Evolutionary conservation across 1,140 invertebrate genomes (phyloP).

Genomic region (Lordiphosa collinella): DNA sequence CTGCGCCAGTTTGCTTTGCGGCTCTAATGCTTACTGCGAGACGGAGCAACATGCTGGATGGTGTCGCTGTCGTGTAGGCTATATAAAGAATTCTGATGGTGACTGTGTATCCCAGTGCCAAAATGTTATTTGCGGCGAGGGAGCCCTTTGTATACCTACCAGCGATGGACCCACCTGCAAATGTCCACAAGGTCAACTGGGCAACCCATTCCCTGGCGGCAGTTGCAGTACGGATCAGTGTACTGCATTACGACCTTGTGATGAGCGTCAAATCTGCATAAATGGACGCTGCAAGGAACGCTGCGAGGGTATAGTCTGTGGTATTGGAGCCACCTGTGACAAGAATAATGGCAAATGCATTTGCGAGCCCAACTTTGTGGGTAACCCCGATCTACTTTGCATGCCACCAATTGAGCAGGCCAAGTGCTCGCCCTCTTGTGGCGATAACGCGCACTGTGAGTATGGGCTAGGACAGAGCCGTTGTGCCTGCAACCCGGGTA

Average conservation of each 20-base stretch:
- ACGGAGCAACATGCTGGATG: conserved; percentile 92
- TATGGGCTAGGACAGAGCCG: conserved; percentile 86
- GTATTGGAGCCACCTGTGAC: conserved; percentile 90
- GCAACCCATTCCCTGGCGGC: conserved; percentile 95
- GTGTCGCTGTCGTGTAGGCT: conserved; percentile 92
- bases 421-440: conserved; percentile 89
- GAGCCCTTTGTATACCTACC: conserved; percentile 93
- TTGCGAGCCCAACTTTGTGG: conserved; percentile 92
- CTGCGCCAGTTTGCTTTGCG: conserved; percentile 88
- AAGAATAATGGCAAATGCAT: conserved; percentile 89
- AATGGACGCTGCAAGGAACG: conserved; percentile 91
- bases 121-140: conserved; percentile 88
- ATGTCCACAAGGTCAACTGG: conserved; percentile 90
- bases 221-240: conserved; percentile 90
- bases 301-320: conserved; percentile 91
- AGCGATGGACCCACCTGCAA: conserved; percentile 91
- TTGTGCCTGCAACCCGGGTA: conserved; percentile 91
- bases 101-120: conserved; percentile 91
- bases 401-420: conserved; percentile 92
- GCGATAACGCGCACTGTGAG: conserved; percentile 91
- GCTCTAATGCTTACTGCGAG: conserved; percentile 91
- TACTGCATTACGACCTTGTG: conserved; percentile 87
- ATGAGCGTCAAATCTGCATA: conserved; percentile 89
- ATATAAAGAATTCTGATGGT: conserved; percentile 86
- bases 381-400: conserved; percentile 92